Evolutionary conservation across 2,888 invertebrate genomes (phyloP).

Genomic region (Iphiclides podalirius): DNA sequence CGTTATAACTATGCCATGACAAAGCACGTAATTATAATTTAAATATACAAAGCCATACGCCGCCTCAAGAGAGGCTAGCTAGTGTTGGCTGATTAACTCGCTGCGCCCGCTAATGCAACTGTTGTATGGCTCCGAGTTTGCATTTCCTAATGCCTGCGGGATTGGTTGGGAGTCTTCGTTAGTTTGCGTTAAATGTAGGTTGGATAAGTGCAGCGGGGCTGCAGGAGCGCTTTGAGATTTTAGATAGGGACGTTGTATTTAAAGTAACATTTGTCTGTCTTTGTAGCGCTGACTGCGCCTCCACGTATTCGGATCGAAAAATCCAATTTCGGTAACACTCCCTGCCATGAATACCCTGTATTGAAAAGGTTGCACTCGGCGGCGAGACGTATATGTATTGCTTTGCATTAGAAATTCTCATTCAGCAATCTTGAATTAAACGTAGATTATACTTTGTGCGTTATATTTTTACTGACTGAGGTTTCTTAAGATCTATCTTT

Average conservation of each 20-base stretch:
- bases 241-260: slow-evolving; percentile 6
- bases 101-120: slow-evolving; percentile 36
- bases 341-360: too few species aligned
- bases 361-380: too few species aligned
- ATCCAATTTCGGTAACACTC: not conserved
- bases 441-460: too few species aligned
- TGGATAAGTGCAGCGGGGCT: slow-evolving; percentile 8
- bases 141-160: slow-evolving; percentile 28
- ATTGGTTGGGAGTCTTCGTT: slow-evolving; percentile 24
- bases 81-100: slow-evolving; percentile 30
- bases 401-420: too few species aligned
- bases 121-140: slow-evolving; percentile 26
- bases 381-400: too few species aligned
- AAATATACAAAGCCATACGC: slow-evolving; percentile 24
- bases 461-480: too few species aligned
- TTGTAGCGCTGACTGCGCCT: not conserved
- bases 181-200: slow-evolving; percentile 26
- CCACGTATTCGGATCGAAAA: not conserved
- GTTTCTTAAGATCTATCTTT: too few species aligned
- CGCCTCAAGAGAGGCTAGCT: slow-evolving; percentile 25
- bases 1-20: slow-evolving; percentile 15
- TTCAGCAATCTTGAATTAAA: too few species aligned
- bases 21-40: slow-evolving; percentile 28
- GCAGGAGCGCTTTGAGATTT: slow-evolving; percentile 17
- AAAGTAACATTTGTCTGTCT: slow-evolving; percentile 13